Evolutionary conservation across 2,113 vertebrate genomes (phyloP).

Genomic region (Leptodactylus fuscus): DNA sequence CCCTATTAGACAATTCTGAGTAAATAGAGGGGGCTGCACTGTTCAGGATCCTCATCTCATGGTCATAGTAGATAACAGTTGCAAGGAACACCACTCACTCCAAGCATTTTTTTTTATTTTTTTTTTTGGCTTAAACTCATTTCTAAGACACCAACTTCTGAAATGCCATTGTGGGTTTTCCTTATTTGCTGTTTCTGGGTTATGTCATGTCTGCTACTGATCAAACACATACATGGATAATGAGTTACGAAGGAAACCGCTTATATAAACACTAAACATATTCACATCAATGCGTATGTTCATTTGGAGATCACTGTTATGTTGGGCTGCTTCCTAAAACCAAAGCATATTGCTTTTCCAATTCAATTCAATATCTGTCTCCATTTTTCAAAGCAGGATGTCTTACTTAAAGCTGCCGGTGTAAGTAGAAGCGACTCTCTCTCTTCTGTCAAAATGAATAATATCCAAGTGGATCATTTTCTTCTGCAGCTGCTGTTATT

Average conservation of each 20-base stretch:
- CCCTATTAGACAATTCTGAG: no score
- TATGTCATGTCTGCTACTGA: conserved; percentile 46
- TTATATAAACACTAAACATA: not conserved
- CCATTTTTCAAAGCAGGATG: not conserved
- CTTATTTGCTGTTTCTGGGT: not conserved
- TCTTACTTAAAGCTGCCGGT: not conserved
- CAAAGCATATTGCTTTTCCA: not conserved
- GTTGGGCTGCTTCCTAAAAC: not conserved
- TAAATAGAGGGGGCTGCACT: no score
- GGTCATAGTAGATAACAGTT: no score
- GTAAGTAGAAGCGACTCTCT: not conserved
- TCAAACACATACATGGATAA: conserved; percentile 18
- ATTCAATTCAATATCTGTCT: no score
- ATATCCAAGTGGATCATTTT: not conserved
- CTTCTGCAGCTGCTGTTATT: not conserved
- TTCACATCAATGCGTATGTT: not conserved
- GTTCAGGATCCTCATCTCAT: no score
- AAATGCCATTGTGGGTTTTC: not conserved
- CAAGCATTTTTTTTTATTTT: no score
- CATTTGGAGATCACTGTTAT: not conserved
- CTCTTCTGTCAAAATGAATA: no score
- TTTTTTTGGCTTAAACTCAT: not conserved
- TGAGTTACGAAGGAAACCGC: not conserved
- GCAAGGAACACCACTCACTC: no score
- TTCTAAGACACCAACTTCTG: not conserved